phyloP scores from a whole-genome alignment of 2,113 vertebrate species.

The Nyctereutes procyonoides region DNA sequence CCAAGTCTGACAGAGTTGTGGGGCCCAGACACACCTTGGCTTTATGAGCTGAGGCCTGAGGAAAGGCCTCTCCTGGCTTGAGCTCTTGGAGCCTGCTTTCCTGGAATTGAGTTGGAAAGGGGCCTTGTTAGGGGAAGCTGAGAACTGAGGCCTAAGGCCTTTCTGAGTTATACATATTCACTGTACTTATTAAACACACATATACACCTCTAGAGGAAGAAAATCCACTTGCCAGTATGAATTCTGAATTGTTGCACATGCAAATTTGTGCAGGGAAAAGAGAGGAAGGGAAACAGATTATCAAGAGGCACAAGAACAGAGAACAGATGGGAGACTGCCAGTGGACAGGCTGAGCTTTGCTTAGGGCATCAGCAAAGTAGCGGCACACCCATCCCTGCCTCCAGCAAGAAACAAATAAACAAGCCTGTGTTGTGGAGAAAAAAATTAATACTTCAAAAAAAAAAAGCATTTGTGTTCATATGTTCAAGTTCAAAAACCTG shows the following conservation, averaged over 20 bases:
- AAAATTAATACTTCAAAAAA: conserved; percentile 30
- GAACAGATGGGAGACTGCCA: neutral
- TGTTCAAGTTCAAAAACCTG: conserved; percentile 46
- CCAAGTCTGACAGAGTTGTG: conserved; percentile 49
- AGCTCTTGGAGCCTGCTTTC: conserved; percentile 73
- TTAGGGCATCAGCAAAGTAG: neutral
- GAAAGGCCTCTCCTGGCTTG: conserved; percentile 75
- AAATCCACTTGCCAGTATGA: conserved; percentile 63
- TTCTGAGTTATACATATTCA: conserved; percentile 79
- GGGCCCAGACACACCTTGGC: conserved; percentile 79
- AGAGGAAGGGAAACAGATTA: neutral
- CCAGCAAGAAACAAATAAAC: conserved; percentile 43
- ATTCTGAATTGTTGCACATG: conserved; percentile 33
- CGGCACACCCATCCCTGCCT: neutral
- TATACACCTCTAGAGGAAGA: conserved; percentile 55
- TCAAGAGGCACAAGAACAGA: neutral
- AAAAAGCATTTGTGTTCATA: neutral
- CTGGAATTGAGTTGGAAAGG: conserved; percentile 69
- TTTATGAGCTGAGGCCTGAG: conserved; percentile 70
- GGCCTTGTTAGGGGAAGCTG: conserved; percentile 70
- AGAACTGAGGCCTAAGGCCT: conserved; percentile 31
- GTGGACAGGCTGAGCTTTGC: neutral
- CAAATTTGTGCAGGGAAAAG: neutral
- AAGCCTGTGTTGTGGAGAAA: conserved; percentile 13
- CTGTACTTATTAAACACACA: conserved; percentile 15